These are phyloP conservation scores for Leucopsar rothschildi DNA, from an alignment of 2,113 vertebrate genomes.

Conservation along the genomic window DNA sequence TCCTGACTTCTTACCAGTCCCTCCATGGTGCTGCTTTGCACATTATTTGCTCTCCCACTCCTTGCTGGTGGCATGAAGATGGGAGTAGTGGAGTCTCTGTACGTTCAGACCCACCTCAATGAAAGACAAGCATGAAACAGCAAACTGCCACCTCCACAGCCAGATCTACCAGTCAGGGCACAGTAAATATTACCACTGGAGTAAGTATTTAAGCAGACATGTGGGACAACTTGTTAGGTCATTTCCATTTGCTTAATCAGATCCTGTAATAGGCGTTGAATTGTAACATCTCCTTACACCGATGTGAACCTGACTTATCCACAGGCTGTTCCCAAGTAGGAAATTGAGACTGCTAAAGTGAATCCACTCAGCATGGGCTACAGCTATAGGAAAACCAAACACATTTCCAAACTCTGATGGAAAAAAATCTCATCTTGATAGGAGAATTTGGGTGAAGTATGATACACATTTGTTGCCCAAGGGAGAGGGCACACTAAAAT, in stretches of 20 bases:
- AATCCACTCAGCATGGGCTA: background rate
- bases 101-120: accelerated
- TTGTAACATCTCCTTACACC: background rate
- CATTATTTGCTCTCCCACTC: background rate
- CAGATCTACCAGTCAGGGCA: background rate
- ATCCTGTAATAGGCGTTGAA: background rate
- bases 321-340: background rate
- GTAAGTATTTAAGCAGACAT: background rate
- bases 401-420: background rate
- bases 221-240: constrained; percentile 20
- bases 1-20: background rate
- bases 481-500: background rate
- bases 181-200: background rate
- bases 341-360: background rate
- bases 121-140: background rate
- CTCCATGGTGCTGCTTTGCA: background rate
- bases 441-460: background rate
- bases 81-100: background rate
- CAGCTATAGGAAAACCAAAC: background rate
- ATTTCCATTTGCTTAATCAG: constrained; percentile 49
- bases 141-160: background rate
- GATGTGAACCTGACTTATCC: background rate
- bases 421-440: background rate
- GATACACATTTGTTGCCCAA: background rate
- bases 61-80: background rate